Base-by-base conservation (phyloP, 1,140 invertebrate species). In the Apis dorsata region DNA sequence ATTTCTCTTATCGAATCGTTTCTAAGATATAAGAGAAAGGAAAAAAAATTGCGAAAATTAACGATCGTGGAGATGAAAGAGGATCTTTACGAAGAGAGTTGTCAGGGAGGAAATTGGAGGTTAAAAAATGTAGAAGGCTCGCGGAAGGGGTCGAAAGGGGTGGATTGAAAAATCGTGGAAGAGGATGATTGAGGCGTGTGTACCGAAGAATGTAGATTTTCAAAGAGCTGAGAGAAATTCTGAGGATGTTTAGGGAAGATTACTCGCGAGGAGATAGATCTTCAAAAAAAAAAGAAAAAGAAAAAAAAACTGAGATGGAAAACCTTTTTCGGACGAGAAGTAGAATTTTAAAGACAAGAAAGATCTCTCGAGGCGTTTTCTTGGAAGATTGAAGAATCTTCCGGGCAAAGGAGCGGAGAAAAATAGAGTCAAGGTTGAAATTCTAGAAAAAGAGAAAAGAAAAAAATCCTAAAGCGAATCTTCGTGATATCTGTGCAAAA, bases 131-230 rank as follows among this genome's bases (percentile, higher is more conserved):
- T 62, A 71, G 13, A 13, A 21, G 44, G 19, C 19, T n/a, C 17
- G 73, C 34, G 34, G 34, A 34, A 34, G 34, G 65, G 19, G 28
- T 28, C 28, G 28, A 24, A 44, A 74, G 73, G 21, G 11, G 76
- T 12, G 28, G 60, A 78, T 78, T 78, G 59, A 78, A 69, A 78
- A 57, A 55, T 69, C 51, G 51, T 19, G 19, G 51, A 9, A 68
- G 10, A 70, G 11, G 13, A 15, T 57, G 63, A 44, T 8, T 9
- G 28, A 55, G 34, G 49, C 11, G 8, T 10, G 62, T 9, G 9
- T 34, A 77, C 13, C 4, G 12, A 13, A 34, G 51, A 8, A 21
- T 9, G 60, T 21, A 4, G 51, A 55, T 44, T 28, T 15, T 55
- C 65, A 44, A 69, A 57, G 51, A 19, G 59, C 10, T 4, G 44